These are phyloP conservation scores for Acanthurus lineatus DNA, from an alignment of 2,797 vertebrate genomes.

Conservation along the genomic window DNA sequence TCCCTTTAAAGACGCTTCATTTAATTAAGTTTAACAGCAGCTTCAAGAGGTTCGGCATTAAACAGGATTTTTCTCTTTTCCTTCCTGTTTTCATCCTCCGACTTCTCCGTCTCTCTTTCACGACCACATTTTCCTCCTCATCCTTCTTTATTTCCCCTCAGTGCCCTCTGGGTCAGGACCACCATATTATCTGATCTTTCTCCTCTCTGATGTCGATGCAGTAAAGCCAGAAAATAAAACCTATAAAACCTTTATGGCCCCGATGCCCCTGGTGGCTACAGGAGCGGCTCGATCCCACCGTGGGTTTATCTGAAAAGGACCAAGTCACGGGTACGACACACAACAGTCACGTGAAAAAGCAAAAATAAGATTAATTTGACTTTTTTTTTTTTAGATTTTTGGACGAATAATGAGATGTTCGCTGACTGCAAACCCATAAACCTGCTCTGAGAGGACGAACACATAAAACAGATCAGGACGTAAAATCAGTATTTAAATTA, in stretches of 20 bases:
- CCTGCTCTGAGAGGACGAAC: neutral
- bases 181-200: constrained; percentile 56
- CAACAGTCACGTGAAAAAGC: neutral
- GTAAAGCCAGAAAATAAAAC: constrained; percentile 59
- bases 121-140: constrained; percentile 18
- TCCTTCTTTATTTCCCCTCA: constrained; percentile 24
- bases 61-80: neutral
- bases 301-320: neutral
- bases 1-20: constrained; percentile 23
- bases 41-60: neutral
- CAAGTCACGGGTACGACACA: no score
- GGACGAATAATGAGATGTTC: neutral
- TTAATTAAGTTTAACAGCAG: constrained; percentile 33
- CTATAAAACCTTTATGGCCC: constrained; percentile 51
- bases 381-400: neutral
- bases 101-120: neutral
- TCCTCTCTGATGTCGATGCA: constrained; percentile 56
- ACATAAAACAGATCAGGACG: neutral
- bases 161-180: constrained; percentile 41
- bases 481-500: neutral
- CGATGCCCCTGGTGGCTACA: constrained; percentile 19
- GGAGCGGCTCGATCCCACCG: neutral
- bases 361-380: neutral
- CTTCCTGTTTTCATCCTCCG: neutral
- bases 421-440: neutral